Base-by-base conservation (phyloP, 2,113 vertebrate species). In the Sialia sialis region DNA sequence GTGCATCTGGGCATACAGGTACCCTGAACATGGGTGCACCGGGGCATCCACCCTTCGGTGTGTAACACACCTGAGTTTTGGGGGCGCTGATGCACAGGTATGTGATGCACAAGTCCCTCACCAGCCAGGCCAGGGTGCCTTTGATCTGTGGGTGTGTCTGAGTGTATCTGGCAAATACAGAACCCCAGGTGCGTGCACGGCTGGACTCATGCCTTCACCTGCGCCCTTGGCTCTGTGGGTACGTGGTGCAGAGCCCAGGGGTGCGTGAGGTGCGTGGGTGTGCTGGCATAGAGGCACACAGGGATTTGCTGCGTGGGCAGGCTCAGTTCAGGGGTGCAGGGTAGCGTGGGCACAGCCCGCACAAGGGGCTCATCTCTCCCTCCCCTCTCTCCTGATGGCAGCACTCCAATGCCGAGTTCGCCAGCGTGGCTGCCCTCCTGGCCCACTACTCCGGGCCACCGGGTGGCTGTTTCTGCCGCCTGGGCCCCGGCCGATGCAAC, bases 321-420 rank as follows among this genome's bases (percentile, higher is more conserved):
- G 1, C 27, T 41, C 8, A 10, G 18, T 6, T 9, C 18, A 5
- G 36, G 68, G 29, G 22, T n/a, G 29, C 30, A 6, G 32, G 26
- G 29, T 14, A 4, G 23, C 1, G 6, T 2, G 36, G 25, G 43
- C n/a, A 29, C 29, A 16, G 21, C 44, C 38, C 2, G 8, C 1
- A 0, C 1, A 1, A 19, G 23, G 44, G 16, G 6, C 17, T 36
- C 54, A 68, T 26, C 36, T 74, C 44, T 48, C n/a, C 32, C 68
- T 87, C 60, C 66, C n/a, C 48, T 80, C 51, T 73, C 67, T 80
- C 36, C 41, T 25, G 9, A 55, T 4, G 27, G 51, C 90, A 99
- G 99, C 98, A 98, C 90, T 98, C 98, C 97, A 98, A 96, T 4
- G 59, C 94, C 2, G 98, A 98, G 49, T 99, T 99, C 78, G 34